phyloP scores from a whole-genome alignment of 2,113 vertebrate species.

The Arvicanthis niloticus region DNA sequence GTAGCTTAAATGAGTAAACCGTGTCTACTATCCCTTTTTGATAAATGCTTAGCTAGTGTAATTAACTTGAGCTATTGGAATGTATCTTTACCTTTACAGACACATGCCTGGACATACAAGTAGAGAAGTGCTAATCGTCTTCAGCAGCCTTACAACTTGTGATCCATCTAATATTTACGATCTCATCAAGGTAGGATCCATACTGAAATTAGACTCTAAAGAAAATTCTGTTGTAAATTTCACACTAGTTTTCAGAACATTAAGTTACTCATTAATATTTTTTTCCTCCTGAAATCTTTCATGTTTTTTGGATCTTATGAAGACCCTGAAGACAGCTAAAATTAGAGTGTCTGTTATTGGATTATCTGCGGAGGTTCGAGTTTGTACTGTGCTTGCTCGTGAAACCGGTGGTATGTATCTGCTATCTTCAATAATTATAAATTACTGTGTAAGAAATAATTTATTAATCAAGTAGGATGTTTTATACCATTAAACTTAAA shows the following conservation, averaged over 20 bases:
- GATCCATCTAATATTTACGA: constrained; percentile 98
- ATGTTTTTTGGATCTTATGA: constrained; percentile 73
- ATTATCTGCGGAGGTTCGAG: constrained; percentile 96
- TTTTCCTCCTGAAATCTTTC: background rate
- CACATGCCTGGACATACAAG: constrained; percentile 99
- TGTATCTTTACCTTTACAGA: constrained; percentile 83
- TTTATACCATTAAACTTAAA: constrained; percentile 36
- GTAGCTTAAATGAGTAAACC: constrained; percentile 44
- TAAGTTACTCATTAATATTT: constrained; percentile 62
- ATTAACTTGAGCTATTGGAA: constrained; percentile 29
- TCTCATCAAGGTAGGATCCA: constrained; percentile 93
- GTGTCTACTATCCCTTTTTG: background rate
- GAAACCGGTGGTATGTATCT: constrained; percentile 94
- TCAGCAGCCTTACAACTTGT: constrained; percentile 98
- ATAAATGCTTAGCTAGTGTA: background rate
- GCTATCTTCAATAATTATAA: constrained; percentile 58
- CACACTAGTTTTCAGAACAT: constrained; percentile 38
- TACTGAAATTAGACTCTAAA: constrained; percentile 17
- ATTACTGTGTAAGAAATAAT: constrained; percentile 35
- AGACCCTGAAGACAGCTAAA: constrained; percentile 95
- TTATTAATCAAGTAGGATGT: constrained; percentile 15
- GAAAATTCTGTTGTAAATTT: background rate
- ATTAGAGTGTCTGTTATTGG: constrained; percentile 97
- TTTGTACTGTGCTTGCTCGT: constrained; percentile 95
- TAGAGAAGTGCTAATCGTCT: constrained; percentile 95